phyloP scores from a whole-genome alignment of 2,797 vertebrate genomes.

The Podarcis siculus region DNA sequence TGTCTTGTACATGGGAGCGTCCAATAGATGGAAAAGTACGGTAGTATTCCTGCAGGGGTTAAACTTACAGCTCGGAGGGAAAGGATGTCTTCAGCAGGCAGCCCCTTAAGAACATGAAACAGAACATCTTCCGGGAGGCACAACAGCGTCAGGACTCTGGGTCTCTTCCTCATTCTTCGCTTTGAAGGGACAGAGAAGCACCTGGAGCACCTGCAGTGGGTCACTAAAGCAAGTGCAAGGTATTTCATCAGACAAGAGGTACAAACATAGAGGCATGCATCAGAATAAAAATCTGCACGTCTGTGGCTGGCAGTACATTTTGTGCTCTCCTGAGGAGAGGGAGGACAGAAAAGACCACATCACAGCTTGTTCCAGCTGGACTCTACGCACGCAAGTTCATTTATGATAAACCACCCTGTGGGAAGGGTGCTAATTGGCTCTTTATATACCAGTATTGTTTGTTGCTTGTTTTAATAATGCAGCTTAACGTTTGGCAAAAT shows the following conservation, averaged over 20 bases:
- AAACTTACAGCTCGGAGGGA: conserved; percentile 91
- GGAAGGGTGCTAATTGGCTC: no score
- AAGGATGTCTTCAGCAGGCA: conserved; percentile 92
- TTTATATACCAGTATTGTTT: no score
- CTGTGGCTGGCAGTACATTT: not conserved
- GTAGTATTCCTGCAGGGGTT: not conserved
- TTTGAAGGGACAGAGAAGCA: conserved; percentile 89
- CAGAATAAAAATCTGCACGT: not conserved
- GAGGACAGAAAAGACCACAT: no score
- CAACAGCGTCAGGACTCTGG: conserved; percentile 83
- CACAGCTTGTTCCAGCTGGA: no score
- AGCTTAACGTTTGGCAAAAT: no score
- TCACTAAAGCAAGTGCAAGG: conserved; percentile 60
- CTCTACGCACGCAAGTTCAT: no score
- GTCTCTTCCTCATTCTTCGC: conserved; percentile 86
- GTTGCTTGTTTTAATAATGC: no score
- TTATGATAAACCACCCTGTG: no score
- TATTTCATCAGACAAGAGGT: not conserved
- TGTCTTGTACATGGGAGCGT: no score
- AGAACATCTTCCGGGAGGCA: conserved; percentile 93
- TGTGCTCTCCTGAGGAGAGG: not conserved
- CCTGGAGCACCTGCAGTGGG: conserved; percentile 94
- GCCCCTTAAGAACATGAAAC: conserved; percentile 90
- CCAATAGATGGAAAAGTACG: no score
- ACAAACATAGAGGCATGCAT: no score